Percentiles rank a stretch among this genome's conserved stretches.
phyloP scores from a whole-genome alignment of 1,140 invertebrate genomes.

The Drosophila prosaltans region DNA sequence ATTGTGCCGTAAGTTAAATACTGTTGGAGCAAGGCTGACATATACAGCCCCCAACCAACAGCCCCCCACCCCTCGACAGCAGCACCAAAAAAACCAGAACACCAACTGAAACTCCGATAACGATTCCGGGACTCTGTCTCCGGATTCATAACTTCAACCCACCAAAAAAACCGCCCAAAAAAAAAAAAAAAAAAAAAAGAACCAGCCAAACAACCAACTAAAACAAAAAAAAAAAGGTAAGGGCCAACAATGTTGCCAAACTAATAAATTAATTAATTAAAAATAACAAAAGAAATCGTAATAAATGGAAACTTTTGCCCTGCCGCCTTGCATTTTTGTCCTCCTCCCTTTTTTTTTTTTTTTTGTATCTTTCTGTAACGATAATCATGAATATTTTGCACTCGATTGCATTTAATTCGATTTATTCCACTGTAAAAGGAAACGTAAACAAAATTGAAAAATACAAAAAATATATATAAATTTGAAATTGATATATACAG shows the following conservation, averaged over 20 bases:
- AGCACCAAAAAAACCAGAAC: constrained; percentile 11
- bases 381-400: constrained; percentile 54
- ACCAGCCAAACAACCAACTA: not conserved
- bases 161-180: constrained; percentile 19
- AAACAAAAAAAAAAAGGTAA: constrained; percentile 23
- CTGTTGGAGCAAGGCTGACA: constrained; percentile 50
- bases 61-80: not conserved
- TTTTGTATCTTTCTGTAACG: not conserved
- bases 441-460: not conserved
- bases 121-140: not conserved
- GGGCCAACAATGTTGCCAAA: constrained; percentile 8
- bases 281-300: constrained; percentile 39
- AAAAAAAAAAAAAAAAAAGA: constrained; percentile 12
- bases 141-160: not conserved
- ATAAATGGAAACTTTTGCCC: constrained; percentile 36
- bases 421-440: constrained; percentile 26
- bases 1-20: constrained; percentile 75
- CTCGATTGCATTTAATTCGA: constrained; percentile 68
- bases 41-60: constrained; percentile 2
- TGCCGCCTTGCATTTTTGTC: not conserved
- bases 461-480: no score
- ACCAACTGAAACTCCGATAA: not conserved
- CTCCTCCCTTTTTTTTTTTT: not conserved
- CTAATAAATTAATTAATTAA: constrained; percentile 44
- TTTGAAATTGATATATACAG: no score